Percentiles rank a stretch among this genome's conserved stretches.
Conservation (phyloP, 53 echinoderm and acorn worm genomes). For the Arbacia lixula region DNA sequence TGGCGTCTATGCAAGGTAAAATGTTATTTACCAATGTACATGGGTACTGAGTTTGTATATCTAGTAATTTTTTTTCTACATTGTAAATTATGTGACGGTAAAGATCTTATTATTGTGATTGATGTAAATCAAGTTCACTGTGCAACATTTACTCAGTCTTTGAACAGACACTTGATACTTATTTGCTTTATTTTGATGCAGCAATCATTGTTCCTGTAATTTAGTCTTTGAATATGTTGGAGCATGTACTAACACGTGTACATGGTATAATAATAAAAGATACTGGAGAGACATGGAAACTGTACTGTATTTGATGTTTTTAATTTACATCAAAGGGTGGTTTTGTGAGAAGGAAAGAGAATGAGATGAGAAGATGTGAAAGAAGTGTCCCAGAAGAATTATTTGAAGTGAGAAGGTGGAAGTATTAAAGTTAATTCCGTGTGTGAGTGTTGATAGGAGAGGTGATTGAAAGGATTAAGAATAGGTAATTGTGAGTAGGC, state of each 20-base stretch:
- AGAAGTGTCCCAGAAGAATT: not conserved
- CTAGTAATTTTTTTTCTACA: not conserved
- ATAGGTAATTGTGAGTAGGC: slow-evolving; percentile 1
- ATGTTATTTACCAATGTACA: slow-evolving; percentile 8
- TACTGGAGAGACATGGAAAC: slow-evolving; percentile 19
- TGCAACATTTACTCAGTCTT: slow-evolving; percentile 3
- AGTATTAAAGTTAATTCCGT: too few species aligned
- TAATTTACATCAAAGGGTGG: not conserved
- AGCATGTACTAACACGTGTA: not conserved
- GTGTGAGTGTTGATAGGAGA: too few species aligned
- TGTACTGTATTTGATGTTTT: slow-evolving; percentile 4
- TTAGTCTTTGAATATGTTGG: not conserved
- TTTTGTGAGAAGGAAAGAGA: slow-evolving; percentile 19
- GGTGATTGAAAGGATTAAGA: too few species aligned
- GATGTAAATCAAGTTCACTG: slow-evolving; percentile 15
- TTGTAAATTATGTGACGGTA: slow-evolving; percentile 7
- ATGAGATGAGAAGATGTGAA: slow-evolving; percentile 2
- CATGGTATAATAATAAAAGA: slow-evolving; percentile 20
- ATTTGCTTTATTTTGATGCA: slow-evolving; percentile 4
- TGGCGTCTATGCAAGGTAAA: slow-evolving; percentile 16
- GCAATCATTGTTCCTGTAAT: slow-evolving; percentile 15
- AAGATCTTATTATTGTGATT: slow-evolving; percentile 10
- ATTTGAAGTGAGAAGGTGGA: slow-evolving; percentile 6
- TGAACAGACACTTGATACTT: not conserved
- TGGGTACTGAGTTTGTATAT: slow-evolving; percentile 7